These are phyloP conservation scores for Drosophila falleni DNA, from an alignment of 2,888 invertebrate genomes.

Conservation along the genomic window DNA sequence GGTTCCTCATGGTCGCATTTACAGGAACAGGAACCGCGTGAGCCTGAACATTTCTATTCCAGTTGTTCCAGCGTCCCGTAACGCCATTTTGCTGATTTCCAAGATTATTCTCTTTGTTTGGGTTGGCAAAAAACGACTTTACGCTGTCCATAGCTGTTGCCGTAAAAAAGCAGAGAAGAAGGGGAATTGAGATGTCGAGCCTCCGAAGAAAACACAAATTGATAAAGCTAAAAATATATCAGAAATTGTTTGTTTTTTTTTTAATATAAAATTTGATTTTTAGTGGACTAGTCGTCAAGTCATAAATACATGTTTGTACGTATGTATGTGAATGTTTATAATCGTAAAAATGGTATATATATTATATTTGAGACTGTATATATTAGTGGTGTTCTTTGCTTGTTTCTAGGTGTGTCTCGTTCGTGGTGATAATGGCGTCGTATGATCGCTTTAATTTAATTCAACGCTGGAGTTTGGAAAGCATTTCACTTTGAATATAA, in stretches of 20 bases:
- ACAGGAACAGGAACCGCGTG: conserved; percentile 60
- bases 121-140: conserved; percentile 77
- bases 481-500: not conserved
- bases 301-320: conserved; percentile 33
- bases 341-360: conserved; percentile 32
- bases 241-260: conserved; percentile 23
- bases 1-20: conserved; percentile 58
- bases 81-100: conserved; percentile 64
- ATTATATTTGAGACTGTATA: conserved; percentile 12
- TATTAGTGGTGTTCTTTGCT: conserved; percentile 33
- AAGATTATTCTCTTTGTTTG: conserved; percentile 70
- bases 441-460: conserved; percentile 33
- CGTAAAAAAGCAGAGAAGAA: not conserved
- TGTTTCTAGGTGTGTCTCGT: conserved; percentile 50
- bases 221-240: conserved; percentile 72
- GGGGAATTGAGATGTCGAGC: conserved; percentile 55
- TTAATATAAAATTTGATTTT: conserved; percentile 36
- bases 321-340: conserved; percentile 21
- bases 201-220: conserved; percentile 60
- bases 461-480: conserved; percentile 20
- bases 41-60: conserved; percentile 53
- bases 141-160: conserved; percentile 75
- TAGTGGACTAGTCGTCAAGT: conserved; percentile 37
- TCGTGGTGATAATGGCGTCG: conserved; percentile 39
- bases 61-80: conserved; percentile 61